These are phyloP conservation scores for Hippocampus abdominalis DNA, from an alignment of 2,113 vertebrate genomes.

Conservation along the genomic window DNA sequence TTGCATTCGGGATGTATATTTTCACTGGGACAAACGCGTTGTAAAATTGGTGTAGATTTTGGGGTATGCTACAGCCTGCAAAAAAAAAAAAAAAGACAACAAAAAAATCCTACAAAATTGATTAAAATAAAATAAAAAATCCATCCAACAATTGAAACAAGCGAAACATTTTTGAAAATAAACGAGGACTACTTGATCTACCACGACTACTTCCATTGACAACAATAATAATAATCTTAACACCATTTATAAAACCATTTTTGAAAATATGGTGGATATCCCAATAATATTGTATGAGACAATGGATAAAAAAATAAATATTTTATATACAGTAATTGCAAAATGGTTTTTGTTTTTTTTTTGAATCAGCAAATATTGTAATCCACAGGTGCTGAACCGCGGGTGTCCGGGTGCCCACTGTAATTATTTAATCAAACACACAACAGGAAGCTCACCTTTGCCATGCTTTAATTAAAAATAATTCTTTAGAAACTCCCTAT, in stretches of 20 bases:
- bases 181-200: neutral
- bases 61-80: neutral
- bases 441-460: slow-evolving; percentile 30
- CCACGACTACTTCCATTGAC: neutral
- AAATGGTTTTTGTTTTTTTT: too few relatives aligned
- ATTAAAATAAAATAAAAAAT: neutral
- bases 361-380: too few relatives aligned
- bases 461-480: slow-evolving; percentile 84
- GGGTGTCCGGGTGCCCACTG: too few relatives aligned
- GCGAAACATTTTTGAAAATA: neutral
- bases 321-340: too few relatives aligned
- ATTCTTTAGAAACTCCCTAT: slow-evolving; percentile 79
- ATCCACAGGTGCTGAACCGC: too few relatives aligned
- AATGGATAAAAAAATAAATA: neutral
- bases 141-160: neutral
- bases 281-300: neutral
- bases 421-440: slow-evolving; percentile 10
- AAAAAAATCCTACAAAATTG: neutral
- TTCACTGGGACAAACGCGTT: neutral
- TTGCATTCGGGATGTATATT: neutral
- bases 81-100: neutral
- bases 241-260: neutral
- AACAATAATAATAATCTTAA: neutral
- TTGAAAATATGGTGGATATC: neutral
- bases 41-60: neutral